Evolutionary conservation across 2,888 invertebrate genomes (phyloP).

Genomic region (Herminia tarsipennalis): DNA sequence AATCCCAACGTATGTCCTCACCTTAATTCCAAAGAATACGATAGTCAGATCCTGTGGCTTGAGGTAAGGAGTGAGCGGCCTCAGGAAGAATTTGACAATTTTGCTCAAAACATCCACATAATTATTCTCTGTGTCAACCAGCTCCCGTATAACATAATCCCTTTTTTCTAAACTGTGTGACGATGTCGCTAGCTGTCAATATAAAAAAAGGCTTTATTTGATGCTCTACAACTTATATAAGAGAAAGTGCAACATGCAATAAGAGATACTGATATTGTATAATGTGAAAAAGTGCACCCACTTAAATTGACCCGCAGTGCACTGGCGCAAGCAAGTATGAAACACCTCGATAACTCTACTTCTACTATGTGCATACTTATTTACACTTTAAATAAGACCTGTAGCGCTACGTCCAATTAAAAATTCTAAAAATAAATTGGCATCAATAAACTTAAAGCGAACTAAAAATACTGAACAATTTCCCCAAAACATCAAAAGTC

Average conservation of each 20-base stretch:
- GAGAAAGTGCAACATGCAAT: constrained; percentile 8
- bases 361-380: constrained; percentile 5
- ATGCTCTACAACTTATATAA: background rate
- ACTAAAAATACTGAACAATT: background rate
- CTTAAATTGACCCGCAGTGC: constrained; percentile 4
- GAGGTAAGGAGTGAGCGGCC: constrained; percentile 90
- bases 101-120: constrained; percentile 97
- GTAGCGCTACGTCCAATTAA: constrained; percentile 3
- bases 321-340: constrained; percentile 9
- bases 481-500: constrained; percentile 8
- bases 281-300: constrained; percentile 9
- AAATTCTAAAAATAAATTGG: background rate
- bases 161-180: constrained; percentile 92
- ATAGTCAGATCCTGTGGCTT: constrained; percentile 90
- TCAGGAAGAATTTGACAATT: constrained; percentile 92
- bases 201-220: constrained; percentile 3
- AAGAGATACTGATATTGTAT: too few species aligned
- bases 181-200: constrained; percentile 78
- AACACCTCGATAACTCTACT: background rate
- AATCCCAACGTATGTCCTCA: too few species aligned
- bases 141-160: constrained; percentile 96
- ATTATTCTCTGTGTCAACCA: constrained; percentile 98
- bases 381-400: constrained; percentile 3
- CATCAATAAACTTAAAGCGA: too few species aligned
- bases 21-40: constrained; percentile 96